Base-by-base conservation (phyloP, 2,797 vertebrate species). In the Sebastes umbrosus region DNA sequence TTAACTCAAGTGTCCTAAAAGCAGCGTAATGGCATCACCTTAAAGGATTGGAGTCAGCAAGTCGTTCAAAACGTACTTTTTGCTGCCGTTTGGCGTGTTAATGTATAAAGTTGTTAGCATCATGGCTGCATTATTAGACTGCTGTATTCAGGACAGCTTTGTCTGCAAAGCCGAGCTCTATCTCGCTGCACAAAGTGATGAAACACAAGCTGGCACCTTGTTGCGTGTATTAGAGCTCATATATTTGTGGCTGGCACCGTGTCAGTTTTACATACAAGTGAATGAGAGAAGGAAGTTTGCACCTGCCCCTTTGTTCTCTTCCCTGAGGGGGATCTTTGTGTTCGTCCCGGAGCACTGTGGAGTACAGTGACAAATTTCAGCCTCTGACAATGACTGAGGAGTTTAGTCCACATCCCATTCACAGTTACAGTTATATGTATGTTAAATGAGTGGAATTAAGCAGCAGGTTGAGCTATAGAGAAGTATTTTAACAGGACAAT, bases 261-360 rank as follows among this genome's bases (percentile, higher is more conserved):
- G 87, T 93, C 93, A 91, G 76, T 92, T 93, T 92, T 80, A 88
- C 87, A 90, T 68, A 70, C 78, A 70, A 95, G 95, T 96, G 96
- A 97, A 97, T 96, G 93, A 94, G 93, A 94, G 92, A 91, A 95
- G 96, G 96, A 96, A 95, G 95, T 94, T 94, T 96, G 96, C 97
- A 98, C 97, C 97, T 98, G 97, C 96, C 96, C 96, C 95, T 98
- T 97, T 96, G 94, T 96, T 96, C 95, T 93, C 95, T 32, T 76
- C 86, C 95, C 96, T 87, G 95, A 95, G 94, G 95, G 95, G 92
- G 96, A 94, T 95, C 93, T 93, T 92, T 93, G 97, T 97, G 96
- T 97, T 97, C 95, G 95, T 97, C 96, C 95, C 95, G 90, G 92
- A 96, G 95, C 93, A 90, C 95, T 93, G 94, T 90, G 93, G 95